Evolutionary conservation across 2,113 vertebrate genomes (phyloP).

Genomic region (Chionis minor): DNA sequence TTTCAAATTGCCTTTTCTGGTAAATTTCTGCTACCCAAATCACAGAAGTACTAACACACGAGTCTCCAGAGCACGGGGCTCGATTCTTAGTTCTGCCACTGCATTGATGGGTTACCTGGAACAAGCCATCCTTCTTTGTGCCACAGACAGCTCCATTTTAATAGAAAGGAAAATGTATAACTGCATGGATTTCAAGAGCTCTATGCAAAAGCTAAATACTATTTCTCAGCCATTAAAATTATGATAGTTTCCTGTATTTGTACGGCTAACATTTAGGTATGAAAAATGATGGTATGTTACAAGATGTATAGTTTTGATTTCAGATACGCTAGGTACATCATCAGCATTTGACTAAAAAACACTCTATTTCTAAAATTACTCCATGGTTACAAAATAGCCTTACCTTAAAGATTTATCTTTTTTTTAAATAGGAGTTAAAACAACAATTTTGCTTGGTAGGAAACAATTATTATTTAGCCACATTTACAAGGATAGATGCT

Average conservation of each 20-base stretch:
- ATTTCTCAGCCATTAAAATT: background rate
- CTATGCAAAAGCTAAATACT: background rate
- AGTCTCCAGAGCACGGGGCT: background rate
- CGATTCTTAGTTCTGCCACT: background rate
- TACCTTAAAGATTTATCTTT: background rate
- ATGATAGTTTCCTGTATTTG: background rate
- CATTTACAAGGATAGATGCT: background rate
- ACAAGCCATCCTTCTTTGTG: background rate
- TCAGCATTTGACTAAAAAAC: background rate
- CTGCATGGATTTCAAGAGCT: background rate
- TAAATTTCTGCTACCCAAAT: background rate
- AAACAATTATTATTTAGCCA: background rate
- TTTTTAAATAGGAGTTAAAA: background rate
- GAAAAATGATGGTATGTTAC: background rate
- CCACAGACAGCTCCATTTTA: background rate
- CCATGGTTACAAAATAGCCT: background rate
- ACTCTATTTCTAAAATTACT: background rate
- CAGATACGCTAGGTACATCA: background rate
- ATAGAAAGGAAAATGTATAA: background rate
- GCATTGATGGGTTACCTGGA: background rate
- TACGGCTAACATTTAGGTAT: background rate
- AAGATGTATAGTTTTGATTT: background rate
- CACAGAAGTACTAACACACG: background rate
- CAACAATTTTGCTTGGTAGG: background rate
- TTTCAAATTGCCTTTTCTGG: background rate